These are phyloP conservation scores for Epicauta chinensis DNA, from an alignment of 1,140 invertebrate genomes.

Conservation along the genomic window DNA sequence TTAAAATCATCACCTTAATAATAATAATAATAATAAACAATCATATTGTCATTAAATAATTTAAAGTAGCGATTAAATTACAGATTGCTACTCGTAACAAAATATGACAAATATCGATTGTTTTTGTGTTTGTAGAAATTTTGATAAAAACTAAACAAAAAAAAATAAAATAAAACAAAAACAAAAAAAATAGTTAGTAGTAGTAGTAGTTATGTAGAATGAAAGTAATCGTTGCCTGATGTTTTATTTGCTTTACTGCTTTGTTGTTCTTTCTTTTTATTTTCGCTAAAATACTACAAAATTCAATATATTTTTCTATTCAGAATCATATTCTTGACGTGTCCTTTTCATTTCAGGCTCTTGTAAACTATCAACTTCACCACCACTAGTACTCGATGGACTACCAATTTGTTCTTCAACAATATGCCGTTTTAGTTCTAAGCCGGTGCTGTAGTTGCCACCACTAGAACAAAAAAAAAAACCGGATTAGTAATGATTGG, in stretches of 20 bases:
- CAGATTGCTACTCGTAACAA: too few species aligned
- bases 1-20: too few species aligned
- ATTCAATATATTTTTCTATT: too few species aligned
- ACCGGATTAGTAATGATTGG: too few species aligned
- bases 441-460: constrained; percentile 27
- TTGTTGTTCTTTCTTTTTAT: constrained; percentile 1
- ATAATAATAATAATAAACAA: too few species aligned
- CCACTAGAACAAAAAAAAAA: too few species aligned
- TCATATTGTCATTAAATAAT: too few species aligned
- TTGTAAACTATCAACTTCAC: constrained; percentile 29
- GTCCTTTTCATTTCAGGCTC: constrained; percentile 39
- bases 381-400: constrained; percentile 33
- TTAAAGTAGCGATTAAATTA: too few species aligned
- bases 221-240: not conserved
- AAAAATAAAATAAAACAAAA: constrained; percentile 2
- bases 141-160: too few species aligned
- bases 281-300: constrained; percentile 1
- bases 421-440: constrained; percentile 39
- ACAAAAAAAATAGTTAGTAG: not conserved
- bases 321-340: constrained; percentile 38
- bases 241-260: not conserved
- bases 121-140: too few species aligned
- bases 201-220: not conserved
- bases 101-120: too few species aligned
- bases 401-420: constrained; percentile 37